Percentiles rank a stretch among this genome's conserved stretches.
Evolutionary conservation across 2,797 vertebrate species (phyloP).

Genomic region (Thunnus albacares): DNA sequence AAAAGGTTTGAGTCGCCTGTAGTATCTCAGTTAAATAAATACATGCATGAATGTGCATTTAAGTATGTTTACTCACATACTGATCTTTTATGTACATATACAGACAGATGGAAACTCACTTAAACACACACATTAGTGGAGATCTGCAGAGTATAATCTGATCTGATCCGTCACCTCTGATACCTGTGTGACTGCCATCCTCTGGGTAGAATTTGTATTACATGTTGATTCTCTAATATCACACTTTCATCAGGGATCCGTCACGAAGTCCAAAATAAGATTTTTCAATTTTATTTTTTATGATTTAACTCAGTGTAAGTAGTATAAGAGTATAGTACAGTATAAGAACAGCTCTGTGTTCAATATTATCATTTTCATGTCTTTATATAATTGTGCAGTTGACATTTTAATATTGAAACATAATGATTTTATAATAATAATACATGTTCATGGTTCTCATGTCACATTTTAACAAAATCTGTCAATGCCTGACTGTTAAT

Average conservation of each 20-base stretch:
- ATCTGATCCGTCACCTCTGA: not conserved
- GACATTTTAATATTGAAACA: not conserved
- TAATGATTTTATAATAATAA: too few relatives aligned
- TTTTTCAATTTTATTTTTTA: not conserved
- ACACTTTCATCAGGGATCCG: not conserved
- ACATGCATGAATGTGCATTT: not conserved
- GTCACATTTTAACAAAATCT: not conserved
- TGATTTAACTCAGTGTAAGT: too few relatives aligned
- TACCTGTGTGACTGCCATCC: constrained; percentile 26
- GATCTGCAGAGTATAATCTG: not conserved
- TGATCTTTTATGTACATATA: not conserved
- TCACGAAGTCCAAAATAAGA: not conserved
- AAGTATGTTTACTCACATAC: not conserved
- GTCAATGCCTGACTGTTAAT: too few relatives aligned
- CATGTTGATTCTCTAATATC: not conserved
- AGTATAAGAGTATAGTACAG: not conserved
- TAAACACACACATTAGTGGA: not conserved
- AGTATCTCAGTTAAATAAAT: not conserved
- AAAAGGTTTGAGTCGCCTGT: too few relatives aligned
- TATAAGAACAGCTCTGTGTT: not conserved
- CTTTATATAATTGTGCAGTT: too few relatives aligned
- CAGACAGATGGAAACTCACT: not conserved
- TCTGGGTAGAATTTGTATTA: constrained; percentile 34
- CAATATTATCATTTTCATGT: not conserved
- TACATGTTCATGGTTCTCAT: not conserved